phyloP scores from a whole-genome alignment of 2,113 vertebrate genomes.

The Cyanoliseus patagonus region DNA sequence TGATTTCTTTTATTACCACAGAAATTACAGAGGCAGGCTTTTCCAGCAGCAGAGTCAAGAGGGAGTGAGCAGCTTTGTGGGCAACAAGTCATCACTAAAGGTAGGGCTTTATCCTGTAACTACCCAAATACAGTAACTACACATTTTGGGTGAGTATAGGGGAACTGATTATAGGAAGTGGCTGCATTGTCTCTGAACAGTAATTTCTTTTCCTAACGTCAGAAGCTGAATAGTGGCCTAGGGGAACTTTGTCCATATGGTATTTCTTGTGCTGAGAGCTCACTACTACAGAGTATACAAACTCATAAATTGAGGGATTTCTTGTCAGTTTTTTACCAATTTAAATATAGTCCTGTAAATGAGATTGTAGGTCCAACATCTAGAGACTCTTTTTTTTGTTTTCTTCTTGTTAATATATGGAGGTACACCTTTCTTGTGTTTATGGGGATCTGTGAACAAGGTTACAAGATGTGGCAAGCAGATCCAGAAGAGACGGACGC shows the following conservation, averaged over 20 bases:
- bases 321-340: background rate
- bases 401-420: background rate
- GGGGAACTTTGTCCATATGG: fast-evolving
- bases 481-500: background rate
- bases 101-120: fast-evolving
- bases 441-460: background rate
- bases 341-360: background rate
- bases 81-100: fast-evolving
- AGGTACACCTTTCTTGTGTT: background rate
- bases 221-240: background rate
- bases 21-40: background rate
- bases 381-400: background rate
- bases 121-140: background rate
- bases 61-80: fast-evolving
- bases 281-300: fast-evolving
- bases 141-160: background rate
- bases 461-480: background rate
- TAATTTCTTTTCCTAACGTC: fast-evolving
- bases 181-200: fast-evolving
- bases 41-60: background rate
- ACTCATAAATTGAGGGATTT: background rate
- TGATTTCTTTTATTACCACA: background rate
- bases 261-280: background rate
- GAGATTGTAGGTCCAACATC: background rate
- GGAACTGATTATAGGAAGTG: background rate